Base-by-base conservation (phyloP, 2,888 invertebrate species). In the Trissoscelio sp. region DNA sequence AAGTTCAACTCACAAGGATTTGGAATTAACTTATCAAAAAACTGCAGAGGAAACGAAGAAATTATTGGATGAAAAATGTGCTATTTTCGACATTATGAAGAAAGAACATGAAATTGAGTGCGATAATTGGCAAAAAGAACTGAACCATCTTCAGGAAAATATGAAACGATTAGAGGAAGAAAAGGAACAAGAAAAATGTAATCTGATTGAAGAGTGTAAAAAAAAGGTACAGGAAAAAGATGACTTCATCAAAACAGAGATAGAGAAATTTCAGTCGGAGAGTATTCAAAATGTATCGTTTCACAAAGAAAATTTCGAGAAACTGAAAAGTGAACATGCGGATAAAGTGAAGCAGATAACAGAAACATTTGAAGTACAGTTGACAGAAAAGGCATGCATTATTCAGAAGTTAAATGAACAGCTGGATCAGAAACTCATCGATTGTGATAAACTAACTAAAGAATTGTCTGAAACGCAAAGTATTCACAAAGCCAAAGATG, bases 141-240 rank as follows among this genome's bases (percentile, higher is more conserved):
- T 92, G 12, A 87, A 88, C 48, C 85, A 87, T 37, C 83, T 88
- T 5, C 88, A 85, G 20, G 83, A 89, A 57, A 82, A 70, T 6
- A 88, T 89, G 22, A 88, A 93, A 1, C 90, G 89, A 34, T 92
- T 93, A 62, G 91, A 92, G 2, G 92, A 90, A 81, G 89, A 91
- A 37, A 91, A 90, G 9, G 88, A 88, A 11, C 91, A 85, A 66
- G 92, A 92, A 12, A 92, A 92, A 22, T 92, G 92, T 83, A 92
- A 92, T 86, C 87, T 93, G 12, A 89, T 92, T 11, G 91, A 88
- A 82, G 93, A 93, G 86, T 92, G 92, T 84, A 92, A 93, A 82
- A 92, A 92, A 86, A 92, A 92, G 3, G 89, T 93, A 46, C 92
- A 92, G 79, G 93, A 93, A 85, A 92, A 93, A 85, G 93, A 93